phyloP scores from a whole-genome alignment of 2,113 vertebrate genomes.

The Sebastes schlegelii region DNA sequence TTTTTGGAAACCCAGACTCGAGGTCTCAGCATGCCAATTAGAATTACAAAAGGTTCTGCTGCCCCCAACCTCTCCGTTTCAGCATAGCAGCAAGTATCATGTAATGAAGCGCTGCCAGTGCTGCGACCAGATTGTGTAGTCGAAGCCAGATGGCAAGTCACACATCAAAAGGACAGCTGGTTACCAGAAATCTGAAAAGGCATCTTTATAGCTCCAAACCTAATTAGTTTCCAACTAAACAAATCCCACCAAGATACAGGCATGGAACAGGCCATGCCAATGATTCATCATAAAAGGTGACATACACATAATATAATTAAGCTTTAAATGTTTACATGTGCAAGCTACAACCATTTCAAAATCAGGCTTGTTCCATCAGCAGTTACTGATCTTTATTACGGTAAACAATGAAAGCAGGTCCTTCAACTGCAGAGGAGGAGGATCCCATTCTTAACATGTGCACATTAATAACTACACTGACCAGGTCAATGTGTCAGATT shows the following conservation, averaged over 20 bases:
- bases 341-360: slow-evolving; percentile 26
- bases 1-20: slow-evolving; percentile 33
- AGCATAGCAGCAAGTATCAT: slow-evolving; percentile 69
- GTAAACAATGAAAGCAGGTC: slow-evolving; percentile 3
- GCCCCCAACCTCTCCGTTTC: slow-evolving; percentile 73
- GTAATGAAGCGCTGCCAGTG: slow-evolving; percentile 38
- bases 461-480: not conserved
- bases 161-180: slow-evolving; percentile 78
- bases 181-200: slow-evolving; percentile 60
- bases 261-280: slow-evolving; percentile 10
- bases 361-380: not conserved
- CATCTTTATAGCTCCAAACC: slow-evolving; percentile 57
- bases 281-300: slow-evolving; percentile 37
- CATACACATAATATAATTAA: slow-evolving; percentile 39
- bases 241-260: slow-evolving; percentile 48
- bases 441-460: slow-evolving; percentile 1
- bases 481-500: slow-evolving; percentile 18
- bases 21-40: slow-evolving; percentile 57
- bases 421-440: not conserved
- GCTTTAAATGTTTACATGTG: slow-evolving; percentile 36
- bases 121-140: slow-evolving; percentile 56
- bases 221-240: slow-evolving; percentile 66
- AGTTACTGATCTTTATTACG: not conserved
- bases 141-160: slow-evolving; percentile 74
- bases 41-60: slow-evolving; percentile 76